A percentile compares a stretch with the other conserved stretches of the same genome.
These are phyloP conservation scores for Phenganax stokvisi DNA, from an alignment of 92 coral and sea anemone genomes.

Conservation along the genomic window DNA sequence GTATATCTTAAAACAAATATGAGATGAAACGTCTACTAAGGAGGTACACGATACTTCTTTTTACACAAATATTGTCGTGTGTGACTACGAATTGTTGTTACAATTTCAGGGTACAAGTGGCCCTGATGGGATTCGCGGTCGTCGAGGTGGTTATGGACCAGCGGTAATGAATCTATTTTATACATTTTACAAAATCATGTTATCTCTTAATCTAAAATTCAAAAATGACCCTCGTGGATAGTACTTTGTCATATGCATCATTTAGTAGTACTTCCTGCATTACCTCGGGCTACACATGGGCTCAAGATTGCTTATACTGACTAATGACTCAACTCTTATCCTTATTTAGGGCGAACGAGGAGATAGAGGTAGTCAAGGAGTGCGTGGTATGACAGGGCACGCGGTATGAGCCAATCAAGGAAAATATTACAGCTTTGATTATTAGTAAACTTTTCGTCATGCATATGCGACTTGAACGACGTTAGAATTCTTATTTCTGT, in stretches of 20 bases:
- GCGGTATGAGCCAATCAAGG: neutral
- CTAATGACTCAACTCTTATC: neutral
- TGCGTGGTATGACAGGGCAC: neutral
- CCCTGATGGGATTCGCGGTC: conserved; percentile 6
- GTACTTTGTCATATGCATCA: no score
- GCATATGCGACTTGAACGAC: no score
- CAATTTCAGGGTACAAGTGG: neutral
- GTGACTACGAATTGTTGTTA: neutral
- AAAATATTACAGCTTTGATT: neutral
- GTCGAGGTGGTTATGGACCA: conserved; percentile 10
- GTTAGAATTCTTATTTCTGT: no score
- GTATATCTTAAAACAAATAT: neutral
- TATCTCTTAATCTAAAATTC: no score
- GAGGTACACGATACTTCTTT: neutral
- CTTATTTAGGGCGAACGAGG: neutral
- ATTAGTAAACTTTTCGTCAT: no score
- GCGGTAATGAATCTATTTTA: conserved; percentile 4
- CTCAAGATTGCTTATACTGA: no score
- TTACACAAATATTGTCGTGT: neutral
- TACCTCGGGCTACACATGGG: no score
- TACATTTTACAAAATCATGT: neutral
- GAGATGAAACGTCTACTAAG: no score
- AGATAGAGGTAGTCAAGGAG: neutral
- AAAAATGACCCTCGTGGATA: no score
- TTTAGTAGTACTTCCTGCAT: no score